A percentile compares a stretch with the other conserved stretches of the same genome.
These are phyloP conservation scores for Pararge aegeria DNA, from an alignment of 1,140 invertebrate species.

Conservation along the genomic window DNA sequence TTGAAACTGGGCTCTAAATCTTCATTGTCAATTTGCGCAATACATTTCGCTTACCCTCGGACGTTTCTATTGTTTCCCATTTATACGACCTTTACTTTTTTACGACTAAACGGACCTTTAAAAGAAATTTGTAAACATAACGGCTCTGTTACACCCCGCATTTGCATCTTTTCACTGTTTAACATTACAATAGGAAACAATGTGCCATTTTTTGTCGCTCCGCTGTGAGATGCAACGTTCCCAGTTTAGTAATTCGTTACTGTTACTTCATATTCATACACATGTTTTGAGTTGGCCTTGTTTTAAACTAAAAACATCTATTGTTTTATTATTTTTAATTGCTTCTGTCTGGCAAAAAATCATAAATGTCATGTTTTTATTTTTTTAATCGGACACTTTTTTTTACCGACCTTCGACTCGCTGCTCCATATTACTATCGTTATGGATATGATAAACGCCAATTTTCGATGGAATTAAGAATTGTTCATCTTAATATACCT, in stretches of 20 bases:
- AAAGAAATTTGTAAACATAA: conserved; percentile 74
- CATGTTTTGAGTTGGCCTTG: conserved; percentile 31
- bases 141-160: conserved; percentile 43
- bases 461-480: too few relatives aligned
- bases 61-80: conserved; percentile 45
- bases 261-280: conserved; percentile 35
- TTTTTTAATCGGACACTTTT: conserved; percentile 2
- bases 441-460: too few relatives aligned
- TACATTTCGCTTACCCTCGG: conserved; percentile 39
- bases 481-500: too few relatives aligned
- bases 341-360: conserved; percentile 30
- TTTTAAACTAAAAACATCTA: conserved; percentile 31
- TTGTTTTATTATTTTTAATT: conserved; percentile 35
- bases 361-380: background rate
- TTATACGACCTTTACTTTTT: conserved; percentile 45
- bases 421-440: too few relatives aligned
- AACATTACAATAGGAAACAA: conserved; percentile 50
- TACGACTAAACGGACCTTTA: conserved; percentile 61
- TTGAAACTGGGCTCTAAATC: conserved; percentile 41
- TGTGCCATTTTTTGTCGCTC: conserved; percentile 38
- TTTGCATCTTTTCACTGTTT: conserved; percentile 62
- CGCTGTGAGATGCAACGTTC: conserved; percentile 16
- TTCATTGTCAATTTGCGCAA: conserved; percentile 66
- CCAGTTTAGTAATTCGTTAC: conserved; percentile 31
- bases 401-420: background rate